Base-by-base conservation (phyloP, 2,888 invertebrate species). In the Acronicta psi region DNA sequence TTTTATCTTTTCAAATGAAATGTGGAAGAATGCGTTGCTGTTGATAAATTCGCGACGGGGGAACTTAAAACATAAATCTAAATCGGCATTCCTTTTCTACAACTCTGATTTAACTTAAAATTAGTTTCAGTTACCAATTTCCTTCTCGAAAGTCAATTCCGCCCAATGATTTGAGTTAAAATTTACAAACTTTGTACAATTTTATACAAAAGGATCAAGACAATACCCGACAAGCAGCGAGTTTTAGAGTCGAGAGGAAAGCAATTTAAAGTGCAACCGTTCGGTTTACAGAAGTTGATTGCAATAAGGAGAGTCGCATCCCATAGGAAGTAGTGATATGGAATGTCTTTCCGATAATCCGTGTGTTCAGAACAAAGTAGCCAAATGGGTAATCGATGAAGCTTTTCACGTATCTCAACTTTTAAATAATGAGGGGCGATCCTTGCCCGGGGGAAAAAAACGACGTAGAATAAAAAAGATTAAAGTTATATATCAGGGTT, bases 371-470 rank as follows among this genome's bases (percentile, higher is more conserved):
- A 75, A 80, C 77, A 82, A 83, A 83, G 79, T 71, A 69, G 69
- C 41, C 68, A 80, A 84, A 86, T 84, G 82, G 83, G 83, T 86
- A 89, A 87, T 88, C 88, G 79, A 89, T 87, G 75, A 67, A 77
- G 71, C 74, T 67, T 75, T 76, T 74, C 81, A 79, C 80, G 77
- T 85, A 83, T 81, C 77, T 79, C 69, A 79, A 77, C 76, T 81
- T 83, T 80, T 81, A 82, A 86, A 85, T 83, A 85, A 82, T 77
- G 80, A 77, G 71, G 67, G 69, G 62, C 49, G 59, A 72, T 65
- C 51, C 55, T 54, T 50, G 20, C 62, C 59, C 31, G 36, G 59
- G 60, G 66, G 55, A 73, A 78, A 79, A 73, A 77, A 71, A 46
- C 56, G 54, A 34, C 41, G 29, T 37, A 51, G 61, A 51, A 53